Percentiles rank a stretch among this genome's conserved stretches.
These are phyloP conservation scores for Coleophora deauratella DNA, from an alignment of 2,888 invertebrate genomes.

Conservation along the genomic window DNA sequence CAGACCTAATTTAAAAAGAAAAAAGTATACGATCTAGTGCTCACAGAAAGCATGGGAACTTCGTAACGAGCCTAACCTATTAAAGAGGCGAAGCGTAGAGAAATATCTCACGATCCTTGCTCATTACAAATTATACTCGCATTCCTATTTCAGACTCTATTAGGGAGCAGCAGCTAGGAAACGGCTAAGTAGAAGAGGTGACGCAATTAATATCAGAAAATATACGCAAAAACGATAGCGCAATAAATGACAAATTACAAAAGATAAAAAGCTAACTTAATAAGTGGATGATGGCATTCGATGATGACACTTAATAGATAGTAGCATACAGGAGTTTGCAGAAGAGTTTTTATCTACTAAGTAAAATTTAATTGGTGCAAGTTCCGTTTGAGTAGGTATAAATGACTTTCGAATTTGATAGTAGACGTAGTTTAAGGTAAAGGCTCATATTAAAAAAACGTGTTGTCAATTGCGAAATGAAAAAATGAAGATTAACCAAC, in stretches of 20 bases:
- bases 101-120: conserved; percentile 64
- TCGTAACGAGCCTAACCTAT: conserved; percentile 61
- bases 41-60: conserved; percentile 59
- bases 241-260: conserved; percentile 54
- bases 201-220: conserved; percentile 55
- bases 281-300: conserved; percentile 22
- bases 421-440: no score
- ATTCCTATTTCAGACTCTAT: conserved; percentile 56
- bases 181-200: conserved; percentile 30
- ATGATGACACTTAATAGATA: conserved; percentile 3
- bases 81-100: conserved; percentile 62
- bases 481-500: no score
- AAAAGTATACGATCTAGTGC: conserved; percentile 22
- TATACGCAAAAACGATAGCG: conserved; percentile 46
- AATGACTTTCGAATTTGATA: no score
- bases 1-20: conserved; percentile 45
- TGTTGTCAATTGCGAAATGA: no score
- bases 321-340: background rate
- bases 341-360: no score
- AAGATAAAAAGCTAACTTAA: conserved; percentile 37
- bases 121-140: conserved; percentile 73
- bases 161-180: conserved; percentile 42
- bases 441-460: no score
- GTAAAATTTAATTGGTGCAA: no score
- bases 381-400: no score